phyloP scores from a whole-genome alignment of 2,113 vertebrate species.

The Aplodontia rufa region DNA sequence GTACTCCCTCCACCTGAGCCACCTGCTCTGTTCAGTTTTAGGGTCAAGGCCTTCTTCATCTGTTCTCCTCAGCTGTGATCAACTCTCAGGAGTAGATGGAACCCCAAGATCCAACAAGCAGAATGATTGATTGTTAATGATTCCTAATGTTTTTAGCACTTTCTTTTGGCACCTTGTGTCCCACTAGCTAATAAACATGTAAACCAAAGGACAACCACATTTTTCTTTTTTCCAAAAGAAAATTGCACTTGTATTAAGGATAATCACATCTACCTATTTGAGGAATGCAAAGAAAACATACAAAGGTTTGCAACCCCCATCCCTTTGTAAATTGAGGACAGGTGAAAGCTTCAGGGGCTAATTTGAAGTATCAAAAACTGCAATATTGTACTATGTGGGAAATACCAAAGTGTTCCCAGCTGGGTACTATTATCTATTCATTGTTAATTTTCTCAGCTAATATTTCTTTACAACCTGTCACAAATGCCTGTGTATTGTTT shows the following conservation, averaged over 20 bases:
- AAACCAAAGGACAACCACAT: background rate
- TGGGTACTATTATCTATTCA: conserved; percentile 52
- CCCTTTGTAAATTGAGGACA: background rate
- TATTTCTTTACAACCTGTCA: conserved; percentile 53
- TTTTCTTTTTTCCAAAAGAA: background rate
- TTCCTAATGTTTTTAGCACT: background rate
- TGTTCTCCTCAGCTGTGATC: background rate
- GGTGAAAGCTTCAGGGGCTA: background rate
- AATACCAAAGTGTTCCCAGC: background rate
- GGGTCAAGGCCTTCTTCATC: background rate
- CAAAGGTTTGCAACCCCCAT: background rate
- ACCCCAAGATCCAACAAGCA: background rate
- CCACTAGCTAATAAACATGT: background rate
- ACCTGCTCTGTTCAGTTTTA: background rate
- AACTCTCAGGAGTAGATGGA: background rate
- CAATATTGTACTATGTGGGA: background rate
- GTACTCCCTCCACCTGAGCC: background rate
- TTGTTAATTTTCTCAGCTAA: conserved; percentile 60
- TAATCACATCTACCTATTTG: conserved; percentile 3
- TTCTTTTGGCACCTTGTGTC: background rate
- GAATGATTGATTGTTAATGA: background rate
- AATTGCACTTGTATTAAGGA: conserved; percentile 48
- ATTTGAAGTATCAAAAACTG: background rate
- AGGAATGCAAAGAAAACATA: background rate
- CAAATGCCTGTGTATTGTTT: background rate